phyloP scores from a whole-genome alignment of 2,888 invertebrate species.

The Heliconius erato region DNA sequence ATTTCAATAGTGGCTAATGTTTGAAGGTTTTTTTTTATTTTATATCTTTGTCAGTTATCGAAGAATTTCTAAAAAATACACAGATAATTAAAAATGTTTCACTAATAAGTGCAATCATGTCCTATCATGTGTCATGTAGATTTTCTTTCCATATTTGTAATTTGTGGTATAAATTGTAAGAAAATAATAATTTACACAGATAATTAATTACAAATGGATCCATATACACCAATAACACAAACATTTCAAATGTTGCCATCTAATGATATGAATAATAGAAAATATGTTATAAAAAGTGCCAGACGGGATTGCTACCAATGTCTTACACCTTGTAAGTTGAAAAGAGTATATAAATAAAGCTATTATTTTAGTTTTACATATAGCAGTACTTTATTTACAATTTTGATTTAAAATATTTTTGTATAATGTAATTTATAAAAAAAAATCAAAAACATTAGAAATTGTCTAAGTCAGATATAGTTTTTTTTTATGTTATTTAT shows the following conservation, averaged over 20 bases:
- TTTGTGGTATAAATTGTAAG: too few relatives aligned
- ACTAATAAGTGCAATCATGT: too few relatives aligned
- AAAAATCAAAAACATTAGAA: too few relatives aligned
- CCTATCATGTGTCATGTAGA: too few relatives aligned
- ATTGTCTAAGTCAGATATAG: too few relatives aligned
- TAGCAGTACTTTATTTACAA: neutral
- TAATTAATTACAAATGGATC: neutral
- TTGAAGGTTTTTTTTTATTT: too few relatives aligned
- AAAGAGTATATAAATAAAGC: neutral
- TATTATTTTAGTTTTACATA: neutral
- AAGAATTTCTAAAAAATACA: neutral
- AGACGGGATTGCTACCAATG: conserved; percentile 67
- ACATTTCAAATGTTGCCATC: conserved; percentile 70
- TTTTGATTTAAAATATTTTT: neutral
- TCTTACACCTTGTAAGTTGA: conserved; percentile 57
- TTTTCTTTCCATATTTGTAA: too few relatives aligned
- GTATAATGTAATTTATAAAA: too few relatives aligned
- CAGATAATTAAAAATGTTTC: too few relatives aligned
- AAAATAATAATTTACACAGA: neutral
- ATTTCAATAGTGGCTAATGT: conserved; percentile 64
- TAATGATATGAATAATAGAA: conserved; percentile 27
- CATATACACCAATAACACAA: conserved; percentile 58
- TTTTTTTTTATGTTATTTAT: too few relatives aligned
- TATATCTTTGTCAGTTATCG: neutral
- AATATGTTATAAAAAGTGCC: conserved; percentile 58